Evolutionary conservation across 2,888 invertebrate genomes (phyloP).

Genomic region (Rosalia funebris): DNA sequence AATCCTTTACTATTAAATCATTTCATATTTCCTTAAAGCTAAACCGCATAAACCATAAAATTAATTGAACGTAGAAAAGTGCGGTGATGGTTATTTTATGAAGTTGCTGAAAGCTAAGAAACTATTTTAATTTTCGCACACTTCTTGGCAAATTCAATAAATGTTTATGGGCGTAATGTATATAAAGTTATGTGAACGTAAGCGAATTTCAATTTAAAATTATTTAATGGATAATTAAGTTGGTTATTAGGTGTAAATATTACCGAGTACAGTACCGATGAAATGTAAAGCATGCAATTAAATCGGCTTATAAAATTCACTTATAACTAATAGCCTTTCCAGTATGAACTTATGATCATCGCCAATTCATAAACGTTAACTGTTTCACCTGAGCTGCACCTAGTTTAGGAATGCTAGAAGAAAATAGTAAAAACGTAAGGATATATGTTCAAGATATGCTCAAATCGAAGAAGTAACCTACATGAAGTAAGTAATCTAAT

Average conservation of each 20-base stretch:
- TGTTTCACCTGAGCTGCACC: slow-evolving; percentile 46
- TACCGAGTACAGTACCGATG: slow-evolving; percentile 29
- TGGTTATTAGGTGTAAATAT: slow-evolving; percentile 27
- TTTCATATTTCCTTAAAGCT: too few relatives aligned
- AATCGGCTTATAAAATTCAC: slow-evolving; percentile 33
- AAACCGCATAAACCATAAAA: too few relatives aligned
- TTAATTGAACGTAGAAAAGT: too few relatives aligned
- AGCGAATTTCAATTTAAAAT: slow-evolving; percentile 14
- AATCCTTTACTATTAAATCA: too few relatives aligned
- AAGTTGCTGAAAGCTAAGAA: too few relatives aligned
- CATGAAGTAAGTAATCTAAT: slow-evolving; percentile 57
- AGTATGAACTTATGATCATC: slow-evolving; percentile 48
- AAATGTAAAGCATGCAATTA: slow-evolving; percentile 41
- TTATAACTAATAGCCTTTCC: slow-evolving; percentile 35
- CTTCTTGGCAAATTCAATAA: neutral
- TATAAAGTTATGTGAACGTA: slow-evolving; percentile 8
- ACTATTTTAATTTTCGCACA: neutral
- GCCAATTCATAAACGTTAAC: slow-evolving; percentile 48
- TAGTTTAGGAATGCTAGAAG: slow-evolving; percentile 45
- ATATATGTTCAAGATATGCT: slow-evolving; percentile 46
- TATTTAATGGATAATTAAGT: slow-evolving; percentile 24
- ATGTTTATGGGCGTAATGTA: neutral
- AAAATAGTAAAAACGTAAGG: slow-evolving; percentile 37
- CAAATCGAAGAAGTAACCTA: slow-evolving; percentile 55
- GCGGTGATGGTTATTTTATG: too few relatives aligned